These are phyloP conservation scores for Bettongia penicillata DNA, from an alignment of 2,113 vertebrate species.

Conservation along the genomic window DNA sequence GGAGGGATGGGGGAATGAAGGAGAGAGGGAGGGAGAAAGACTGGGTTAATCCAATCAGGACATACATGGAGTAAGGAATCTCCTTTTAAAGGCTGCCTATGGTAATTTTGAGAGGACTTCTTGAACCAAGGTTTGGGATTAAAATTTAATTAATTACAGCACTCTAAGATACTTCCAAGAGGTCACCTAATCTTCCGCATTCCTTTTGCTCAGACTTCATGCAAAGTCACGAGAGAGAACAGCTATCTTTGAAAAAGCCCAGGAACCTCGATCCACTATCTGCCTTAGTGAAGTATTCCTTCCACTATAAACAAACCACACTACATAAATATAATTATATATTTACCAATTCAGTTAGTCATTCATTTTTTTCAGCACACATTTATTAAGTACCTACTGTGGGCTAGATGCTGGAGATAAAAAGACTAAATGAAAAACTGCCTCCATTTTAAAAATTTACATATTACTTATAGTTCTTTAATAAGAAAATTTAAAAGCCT, in stretches of 20 bases:
- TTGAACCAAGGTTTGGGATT: not conserved
- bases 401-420: not conserved
- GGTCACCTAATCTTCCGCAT: slow-evolving; percentile 19
- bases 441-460: not conserved
- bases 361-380: not conserved
- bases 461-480: not conserved
- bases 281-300: slow-evolving; percentile 39
- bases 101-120: not conserved
- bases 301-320: not conserved
- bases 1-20: not conserved
- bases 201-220: slow-evolving; percentile 17
- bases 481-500: not conserved
- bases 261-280: slow-evolving; percentile 10
- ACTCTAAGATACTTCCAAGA: not conserved
- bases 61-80: not conserved
- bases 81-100: not conserved
- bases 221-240: not conserved
- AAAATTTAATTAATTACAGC: not conserved
- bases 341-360: not conserved
- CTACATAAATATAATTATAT: slow-evolving; percentile 20
- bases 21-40: not conserved
- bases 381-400: not conserved
- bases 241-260: slow-evolving; percentile 14
- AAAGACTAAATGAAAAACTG: not conserved
- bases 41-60: not conserved